Evolutionary conservation across 1,140 invertebrate genomes (phyloP).

Genomic region (Drosophila pandora): DNA sequence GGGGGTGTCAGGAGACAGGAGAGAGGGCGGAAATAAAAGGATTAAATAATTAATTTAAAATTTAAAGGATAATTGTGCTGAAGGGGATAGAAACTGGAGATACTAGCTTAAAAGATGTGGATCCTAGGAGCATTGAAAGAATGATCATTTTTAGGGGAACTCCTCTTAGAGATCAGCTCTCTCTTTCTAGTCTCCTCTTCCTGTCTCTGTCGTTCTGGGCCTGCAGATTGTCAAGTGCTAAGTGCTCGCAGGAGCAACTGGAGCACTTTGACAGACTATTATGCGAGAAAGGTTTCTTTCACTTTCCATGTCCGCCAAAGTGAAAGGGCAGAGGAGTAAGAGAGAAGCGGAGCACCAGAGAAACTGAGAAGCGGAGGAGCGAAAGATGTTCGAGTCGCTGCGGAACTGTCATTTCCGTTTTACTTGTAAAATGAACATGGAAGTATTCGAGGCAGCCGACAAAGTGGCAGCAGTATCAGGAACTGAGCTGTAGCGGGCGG

Average conservation of each 20-base stretch:
- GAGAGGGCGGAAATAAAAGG: not conserved
- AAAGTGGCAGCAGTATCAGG: slow-evolving; percentile 60
- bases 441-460: slow-evolving; percentile 80
- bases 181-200: not conserved
- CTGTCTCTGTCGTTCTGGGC: not conserved
- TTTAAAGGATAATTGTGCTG: too few species aligned
- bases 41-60: not conserved
- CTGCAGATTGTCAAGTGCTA: slow-evolving; percentile 46
- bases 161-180: not conserved
- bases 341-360: slow-evolving; percentile 14
- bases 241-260: slow-evolving; percentile 41
- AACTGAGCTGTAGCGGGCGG: slow-evolving; percentile 23
- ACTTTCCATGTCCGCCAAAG: slow-evolving; percentile 52
- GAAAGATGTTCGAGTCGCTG: slow-evolving; percentile 77
- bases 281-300: slow-evolving; percentile 81
- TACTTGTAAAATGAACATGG: slow-evolving; percentile 83
- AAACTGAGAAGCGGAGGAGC: slow-evolving; percentile 39
- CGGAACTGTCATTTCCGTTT: slow-evolving; percentile 83
- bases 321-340: slow-evolving; percentile 12
- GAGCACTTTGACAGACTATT: slow-evolving; percentile 80
- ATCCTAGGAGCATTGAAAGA: too few species aligned
- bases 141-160: not conserved
- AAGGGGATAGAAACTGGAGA: too few species aligned
- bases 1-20: slow-evolving; percentile 4
- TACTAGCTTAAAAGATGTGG: too few species aligned